Evolutionary conservation across 2,888 invertebrate genomes (phyloP).

Genomic region (Nomada lathburiana): DNA sequence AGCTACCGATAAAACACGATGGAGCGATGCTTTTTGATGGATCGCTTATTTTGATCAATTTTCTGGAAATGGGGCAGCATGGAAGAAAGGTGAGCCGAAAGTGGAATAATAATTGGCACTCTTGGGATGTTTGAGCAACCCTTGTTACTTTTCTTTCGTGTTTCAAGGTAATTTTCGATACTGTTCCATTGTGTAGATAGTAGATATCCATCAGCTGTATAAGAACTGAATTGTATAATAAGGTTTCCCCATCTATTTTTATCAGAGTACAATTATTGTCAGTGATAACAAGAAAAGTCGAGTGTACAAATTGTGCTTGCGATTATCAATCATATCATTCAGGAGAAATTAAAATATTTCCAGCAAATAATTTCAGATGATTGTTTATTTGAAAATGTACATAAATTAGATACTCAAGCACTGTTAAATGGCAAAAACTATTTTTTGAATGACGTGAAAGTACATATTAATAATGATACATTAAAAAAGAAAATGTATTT

Average conservation of each 20-base stretch:
- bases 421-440: too few species aligned
- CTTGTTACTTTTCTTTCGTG: not conserved
- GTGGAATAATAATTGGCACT: not conserved
- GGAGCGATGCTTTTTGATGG: conserved; percentile 3
- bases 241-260: not conserved
- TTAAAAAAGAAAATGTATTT: too few species aligned
- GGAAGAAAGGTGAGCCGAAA: not conserved
- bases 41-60: conserved; percentile 12
- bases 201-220: not conserved
- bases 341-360: too few species aligned
- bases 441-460: too few species aligned
- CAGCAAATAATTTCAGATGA: too few species aligned
- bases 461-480: too few species aligned
- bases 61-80: not conserved
- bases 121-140: not conserved
- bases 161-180: not conserved
- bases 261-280: not conserved
- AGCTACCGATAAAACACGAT: conserved; percentile 14
- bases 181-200: not conserved
- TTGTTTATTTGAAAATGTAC: too few species aligned
- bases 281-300: too few species aligned
- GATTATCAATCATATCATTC: too few species aligned
- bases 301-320: too few species aligned
- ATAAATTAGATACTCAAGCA: too few species aligned
- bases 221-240: not conserved